Evolutionary conservation across 1,140 invertebrate species (phyloP).

Genomic region (Platyscapa corneri): DNA sequence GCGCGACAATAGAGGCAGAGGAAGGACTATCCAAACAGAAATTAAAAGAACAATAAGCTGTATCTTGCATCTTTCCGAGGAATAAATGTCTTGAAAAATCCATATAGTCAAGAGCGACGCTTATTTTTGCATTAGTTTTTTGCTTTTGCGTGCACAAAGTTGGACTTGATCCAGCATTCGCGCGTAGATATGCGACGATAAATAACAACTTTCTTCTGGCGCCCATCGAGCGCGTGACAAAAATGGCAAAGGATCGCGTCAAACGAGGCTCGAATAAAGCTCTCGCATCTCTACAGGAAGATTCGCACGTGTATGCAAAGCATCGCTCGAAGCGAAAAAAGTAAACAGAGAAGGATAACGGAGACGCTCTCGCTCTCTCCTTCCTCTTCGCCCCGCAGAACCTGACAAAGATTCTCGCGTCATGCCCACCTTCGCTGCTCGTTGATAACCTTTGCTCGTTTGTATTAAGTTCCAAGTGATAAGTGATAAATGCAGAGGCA

Average conservation of each 20-base stretch:
- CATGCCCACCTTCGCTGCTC: neutral
- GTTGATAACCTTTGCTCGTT: neutral
- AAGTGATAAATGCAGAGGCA: slow-evolving; percentile 12
- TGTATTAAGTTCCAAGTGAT: neutral
- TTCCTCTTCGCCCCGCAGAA: neutral
- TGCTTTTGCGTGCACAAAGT: slow-evolving; percentile 18
- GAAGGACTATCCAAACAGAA: neutral
- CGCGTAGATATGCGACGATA: slow-evolving; percentile 4
- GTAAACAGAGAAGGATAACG: neutral
- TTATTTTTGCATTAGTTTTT: slow-evolving; percentile 19
- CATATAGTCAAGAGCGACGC: slow-evolving; percentile 24
- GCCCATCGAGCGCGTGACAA: slow-evolving; percentile 35
- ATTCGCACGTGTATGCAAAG: slow-evolving; percentile 16
- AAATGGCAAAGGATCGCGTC: slow-evolving; percentile 37
- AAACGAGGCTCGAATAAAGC: slow-evolving; percentile 41
- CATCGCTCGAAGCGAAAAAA: neutral
- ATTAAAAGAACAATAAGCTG: too few relatives aligned
- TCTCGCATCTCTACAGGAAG: slow-evolving; percentile 8
- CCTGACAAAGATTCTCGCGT: slow-evolving; percentile 41
- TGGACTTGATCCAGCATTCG: slow-evolving; percentile 33
- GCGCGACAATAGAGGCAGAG: neutral
- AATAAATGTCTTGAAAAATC: neutral
- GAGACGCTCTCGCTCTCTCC: neutral
- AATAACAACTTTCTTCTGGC: slow-evolving; percentile 38
- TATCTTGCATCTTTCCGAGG: neutral